phyloP scores from a whole-genome alignment of 2,888 invertebrate species.

The Erannis defoliaria region DNA sequence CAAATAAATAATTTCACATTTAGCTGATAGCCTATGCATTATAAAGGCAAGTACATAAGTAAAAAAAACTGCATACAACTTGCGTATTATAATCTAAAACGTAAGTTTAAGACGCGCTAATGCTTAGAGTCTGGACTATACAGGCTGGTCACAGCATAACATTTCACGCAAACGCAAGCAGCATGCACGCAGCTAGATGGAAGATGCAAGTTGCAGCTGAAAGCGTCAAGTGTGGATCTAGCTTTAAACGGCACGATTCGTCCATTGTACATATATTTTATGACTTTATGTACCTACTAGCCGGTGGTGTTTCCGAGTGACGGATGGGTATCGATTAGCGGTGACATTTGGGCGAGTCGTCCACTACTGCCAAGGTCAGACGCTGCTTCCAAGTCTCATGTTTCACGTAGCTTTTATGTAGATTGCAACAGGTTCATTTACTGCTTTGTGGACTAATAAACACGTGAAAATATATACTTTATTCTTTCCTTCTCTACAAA shows the following conservation, averaged over 20 bases:
- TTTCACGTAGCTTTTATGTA: neutral
- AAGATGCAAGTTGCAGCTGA: neutral
- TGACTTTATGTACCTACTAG: too few species aligned
- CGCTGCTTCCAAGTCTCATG: slow-evolving; percentile 1
- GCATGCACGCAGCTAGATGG: too few species aligned
- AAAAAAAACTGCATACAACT: too few species aligned
- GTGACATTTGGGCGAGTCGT: slow-evolving; percentile 10
- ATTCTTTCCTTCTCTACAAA: too few species aligned
- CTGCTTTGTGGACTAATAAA: neutral
- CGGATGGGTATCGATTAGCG: slow-evolving; percentile 13
- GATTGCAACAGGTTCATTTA: neutral
- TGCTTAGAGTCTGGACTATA: neutral
- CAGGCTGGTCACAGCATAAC: neutral
- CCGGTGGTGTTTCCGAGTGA: slow-evolving; percentile 1
- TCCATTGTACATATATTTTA: neutral
- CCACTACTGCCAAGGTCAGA: slow-evolving; percentile 9
- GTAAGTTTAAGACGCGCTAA: too few species aligned
- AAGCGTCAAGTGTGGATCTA: neutral
- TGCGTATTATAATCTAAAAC: too few species aligned
- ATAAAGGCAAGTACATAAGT: too few species aligned
- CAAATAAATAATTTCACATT: too few species aligned
- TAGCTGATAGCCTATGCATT: too few species aligned
- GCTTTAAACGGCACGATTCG: neutral
- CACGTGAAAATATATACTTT: too few species aligned
- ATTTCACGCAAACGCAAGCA: too few species aligned